phyloP scores from a whole-genome alignment of 2,113 vertebrate genomes.

The Cyphotilapia sp. region DNA sequence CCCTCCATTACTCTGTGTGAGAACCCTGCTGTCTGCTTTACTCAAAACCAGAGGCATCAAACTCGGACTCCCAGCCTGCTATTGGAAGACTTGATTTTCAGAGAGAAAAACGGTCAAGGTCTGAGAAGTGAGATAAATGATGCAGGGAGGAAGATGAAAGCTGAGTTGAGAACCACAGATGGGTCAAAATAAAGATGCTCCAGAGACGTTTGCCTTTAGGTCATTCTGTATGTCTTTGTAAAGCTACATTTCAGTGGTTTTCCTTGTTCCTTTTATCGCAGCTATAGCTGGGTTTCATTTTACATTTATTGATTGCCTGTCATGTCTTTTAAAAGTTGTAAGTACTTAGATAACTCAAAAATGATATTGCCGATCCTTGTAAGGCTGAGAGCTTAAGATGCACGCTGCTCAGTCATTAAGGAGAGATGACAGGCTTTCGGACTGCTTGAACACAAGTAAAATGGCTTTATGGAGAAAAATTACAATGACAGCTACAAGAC shows the following conservation, averaged over 20 bases:
- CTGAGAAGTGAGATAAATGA: conserved; percentile 57
- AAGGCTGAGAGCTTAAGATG: conserved; percentile 15
- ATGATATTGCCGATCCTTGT: conserved; percentile 19
- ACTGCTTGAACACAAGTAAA: conserved; percentile 8
- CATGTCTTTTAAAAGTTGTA: conserved; percentile 26
- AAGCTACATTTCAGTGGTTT: not conserved
- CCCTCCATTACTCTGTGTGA: conserved; percentile 19
- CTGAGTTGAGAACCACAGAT: conserved; percentile 2
- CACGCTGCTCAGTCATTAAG: not conserved
- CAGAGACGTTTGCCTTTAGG: conserved; percentile 20
- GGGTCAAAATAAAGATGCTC: conserved; percentile 38
- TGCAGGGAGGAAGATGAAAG: conserved; percentile 44
- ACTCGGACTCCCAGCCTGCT: conserved; percentile 11
- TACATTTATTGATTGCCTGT: conserved; percentile 41
- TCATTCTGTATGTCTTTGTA: conserved; percentile 6
- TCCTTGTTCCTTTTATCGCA: not conserved
- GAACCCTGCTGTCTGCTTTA: conserved; percentile 42
- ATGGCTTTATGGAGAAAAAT: not conserved
- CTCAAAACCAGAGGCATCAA: conserved; percentile 43
- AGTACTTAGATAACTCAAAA: conserved; percentile 21
- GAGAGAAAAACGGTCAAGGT: conserved; percentile 35
- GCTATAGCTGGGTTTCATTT: conserved; percentile 23
- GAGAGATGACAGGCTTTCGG: conserved; percentile 13
- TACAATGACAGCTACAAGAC: conserved; percentile 12
- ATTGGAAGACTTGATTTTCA: conserved; percentile 36